Evolutionary conservation across 2,797 vertebrate species (phyloP), one percentile per base, ranked within the genome.

Genomic region (Megaceryle alcyon): DNA sequence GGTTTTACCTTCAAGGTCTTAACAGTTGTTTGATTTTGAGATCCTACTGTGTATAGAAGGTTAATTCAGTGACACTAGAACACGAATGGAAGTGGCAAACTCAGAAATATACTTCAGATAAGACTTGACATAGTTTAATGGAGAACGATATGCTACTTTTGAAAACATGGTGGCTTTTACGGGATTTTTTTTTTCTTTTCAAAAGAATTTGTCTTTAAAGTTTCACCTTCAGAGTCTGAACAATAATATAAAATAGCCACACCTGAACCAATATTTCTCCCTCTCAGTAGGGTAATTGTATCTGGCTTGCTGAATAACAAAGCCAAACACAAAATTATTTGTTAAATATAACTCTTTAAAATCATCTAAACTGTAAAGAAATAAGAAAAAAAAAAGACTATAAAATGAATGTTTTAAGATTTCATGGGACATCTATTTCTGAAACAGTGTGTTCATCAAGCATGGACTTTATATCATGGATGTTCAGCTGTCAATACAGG

Each of bases 11-110:
- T 89, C 73, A 78, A 93, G 63, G 69, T 86, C 75, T 82, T 88
- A 93, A 72, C 60, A 56, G 44, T 63, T 75, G 79, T 88, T 90
- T 93, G 92, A 94, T 78, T 82, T 87, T 61, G 68, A 72, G 73
- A 86, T 86, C 77, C 64, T 81, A 46, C 33, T 64, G 56, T 77
- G 88, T 69, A 41, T 25, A 66, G 68, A 84, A 88, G 69, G 82
- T 87, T 96, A 83, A 95, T 93, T 86, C 64, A 78, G 83, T 72
- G 78, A 83, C 75, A 80, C 53, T 20, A 48, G 81, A 70, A 69
- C 66, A 88, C 43, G 78, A 86, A 72, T 73, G 48, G 76, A 88
- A 76, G 60, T 61, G 51, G 54, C 63, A 92, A 81, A 82, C 64
- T 87, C 68, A 57, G 66, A 92, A 89, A 96, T 64, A 82, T 66